Evolutionary conservation across 2,888 invertebrate genomes (phyloP).

Genomic region (Conomelus anceps): DNA sequence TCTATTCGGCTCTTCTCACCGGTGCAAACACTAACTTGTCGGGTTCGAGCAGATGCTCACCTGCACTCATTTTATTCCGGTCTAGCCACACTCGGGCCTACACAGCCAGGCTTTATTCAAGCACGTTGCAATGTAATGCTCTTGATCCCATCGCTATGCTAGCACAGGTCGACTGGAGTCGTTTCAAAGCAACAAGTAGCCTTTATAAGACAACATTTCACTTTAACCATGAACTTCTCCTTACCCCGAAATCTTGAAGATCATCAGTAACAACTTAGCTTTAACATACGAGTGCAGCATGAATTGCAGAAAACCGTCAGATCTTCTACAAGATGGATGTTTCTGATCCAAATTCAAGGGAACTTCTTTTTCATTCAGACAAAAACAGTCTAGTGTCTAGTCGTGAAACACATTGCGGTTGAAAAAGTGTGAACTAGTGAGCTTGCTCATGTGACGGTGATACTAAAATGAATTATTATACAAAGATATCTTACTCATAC

Average conservation of each 20-base stretch:
- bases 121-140: not conserved
- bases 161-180: not conserved
- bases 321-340: not conserved
- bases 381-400: no score
- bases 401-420: no score
- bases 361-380: not conserved
- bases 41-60: not conserved
- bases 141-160: not conserved
- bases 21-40: not conserved
- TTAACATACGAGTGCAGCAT: not conserved
- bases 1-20: not conserved
- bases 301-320: not conserved
- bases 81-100: no score
- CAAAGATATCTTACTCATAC: no score
- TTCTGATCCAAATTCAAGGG: not conserved
- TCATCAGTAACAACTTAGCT: not conserved
- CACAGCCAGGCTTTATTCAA: not conserved
- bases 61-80: not conserved
- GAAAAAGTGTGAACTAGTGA: no score
- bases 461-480: no score
- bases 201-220: not conserved
- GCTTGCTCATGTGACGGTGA: no score
- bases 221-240: not conserved
- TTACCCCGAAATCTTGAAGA: not conserved
- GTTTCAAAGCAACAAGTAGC: not conserved